phyloP scores from a whole-genome alignment of 2,113 vertebrate genomes.

The Chionodraco myersi region DNA sequence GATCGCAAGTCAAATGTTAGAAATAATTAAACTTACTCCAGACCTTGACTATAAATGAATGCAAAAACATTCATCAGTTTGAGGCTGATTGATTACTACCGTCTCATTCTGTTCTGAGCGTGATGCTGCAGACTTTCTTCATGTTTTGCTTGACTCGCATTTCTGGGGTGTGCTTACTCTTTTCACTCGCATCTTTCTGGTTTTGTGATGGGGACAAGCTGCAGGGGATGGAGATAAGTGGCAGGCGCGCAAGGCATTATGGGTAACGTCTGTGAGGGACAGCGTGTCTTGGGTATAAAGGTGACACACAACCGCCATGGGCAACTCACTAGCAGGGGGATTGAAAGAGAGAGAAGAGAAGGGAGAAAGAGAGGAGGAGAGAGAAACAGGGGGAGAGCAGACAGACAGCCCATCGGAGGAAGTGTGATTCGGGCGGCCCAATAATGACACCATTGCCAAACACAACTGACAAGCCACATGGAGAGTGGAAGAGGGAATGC shows the following conservation, averaged over 20 bases:
- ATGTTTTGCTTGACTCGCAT: constrained; percentile 16
- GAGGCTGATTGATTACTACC: background rate
- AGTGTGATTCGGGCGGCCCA: constrained; percentile 78
- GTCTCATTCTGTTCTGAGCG: background rate
- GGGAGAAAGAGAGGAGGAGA: background rate
- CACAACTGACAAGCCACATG: constrained; percentile 81
- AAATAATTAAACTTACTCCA: background rate
- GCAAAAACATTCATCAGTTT: background rate
- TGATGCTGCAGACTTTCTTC: background rate
- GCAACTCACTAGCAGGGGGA: constrained; percentile 61
- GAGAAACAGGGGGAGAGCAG: constrained; percentile 28
- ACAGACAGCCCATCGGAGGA: constrained; percentile 68
- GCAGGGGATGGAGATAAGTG: constrained; percentile 64
- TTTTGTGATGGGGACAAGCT: constrained; percentile 63
- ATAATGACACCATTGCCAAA: constrained; percentile 80
- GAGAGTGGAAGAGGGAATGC: constrained; percentile 67
- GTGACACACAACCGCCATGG: constrained; percentile 74
- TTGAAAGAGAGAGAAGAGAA: constrained; percentile 38
- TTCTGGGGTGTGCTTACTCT: constrained; percentile 29
- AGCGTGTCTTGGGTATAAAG: constrained; percentile 73
- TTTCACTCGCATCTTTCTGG: constrained; percentile 47
- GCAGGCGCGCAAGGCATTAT: constrained; percentile 74
- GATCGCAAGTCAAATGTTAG: background rate
- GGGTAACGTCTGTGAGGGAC: constrained; percentile 78
- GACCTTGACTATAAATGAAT: background rate